phyloP scores from a whole-genome alignment of 2,113 vertebrate species.

The Mandrillus leucophaeus region DNA sequence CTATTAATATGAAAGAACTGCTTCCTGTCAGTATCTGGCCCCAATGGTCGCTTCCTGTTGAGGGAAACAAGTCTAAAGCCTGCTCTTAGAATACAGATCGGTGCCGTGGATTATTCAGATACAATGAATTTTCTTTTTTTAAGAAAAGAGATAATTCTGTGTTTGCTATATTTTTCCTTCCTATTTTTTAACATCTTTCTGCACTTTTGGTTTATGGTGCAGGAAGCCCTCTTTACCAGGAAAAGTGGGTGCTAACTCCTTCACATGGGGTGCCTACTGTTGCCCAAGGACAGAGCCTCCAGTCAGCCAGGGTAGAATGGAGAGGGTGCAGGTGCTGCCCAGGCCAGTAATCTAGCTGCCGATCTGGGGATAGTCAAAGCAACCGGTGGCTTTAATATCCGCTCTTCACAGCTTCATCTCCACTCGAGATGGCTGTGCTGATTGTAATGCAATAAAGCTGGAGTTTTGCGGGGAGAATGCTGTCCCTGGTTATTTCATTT shows the following conservation, averaged over 20 bases:
- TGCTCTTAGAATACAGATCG: neutral
- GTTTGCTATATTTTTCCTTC: fast-evolving
- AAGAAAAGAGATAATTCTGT: neutral
- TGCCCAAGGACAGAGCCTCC: neutral
- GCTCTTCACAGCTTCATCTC: neutral
- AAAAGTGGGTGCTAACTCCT: neutral
- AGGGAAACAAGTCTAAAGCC: neutral
- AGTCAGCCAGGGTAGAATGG: fast-evolving
- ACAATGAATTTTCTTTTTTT: neutral
- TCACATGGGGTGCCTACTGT: neutral
- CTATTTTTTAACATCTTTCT: neutral
- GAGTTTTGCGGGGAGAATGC: constrained; percentile 8
- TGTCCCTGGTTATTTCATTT: constrained; percentile 61
- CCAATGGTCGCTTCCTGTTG: neutral
- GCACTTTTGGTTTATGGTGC: neutral
- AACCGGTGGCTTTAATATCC: constrained; percentile 60
- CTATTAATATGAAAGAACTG: neutral
- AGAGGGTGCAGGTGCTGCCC: fast-evolving
- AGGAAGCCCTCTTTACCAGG: neutral
- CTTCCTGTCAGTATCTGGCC: neutral
- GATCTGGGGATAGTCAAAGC: neutral
- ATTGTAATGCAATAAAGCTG: constrained; percentile 62
- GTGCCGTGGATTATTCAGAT: neutral
- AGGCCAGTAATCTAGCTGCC: neutral
- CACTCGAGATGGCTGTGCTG: constrained; percentile 7